Conservation (phyloP, 2,888 invertebrate genomes). For the Diloba caeruleocephala region DNA sequence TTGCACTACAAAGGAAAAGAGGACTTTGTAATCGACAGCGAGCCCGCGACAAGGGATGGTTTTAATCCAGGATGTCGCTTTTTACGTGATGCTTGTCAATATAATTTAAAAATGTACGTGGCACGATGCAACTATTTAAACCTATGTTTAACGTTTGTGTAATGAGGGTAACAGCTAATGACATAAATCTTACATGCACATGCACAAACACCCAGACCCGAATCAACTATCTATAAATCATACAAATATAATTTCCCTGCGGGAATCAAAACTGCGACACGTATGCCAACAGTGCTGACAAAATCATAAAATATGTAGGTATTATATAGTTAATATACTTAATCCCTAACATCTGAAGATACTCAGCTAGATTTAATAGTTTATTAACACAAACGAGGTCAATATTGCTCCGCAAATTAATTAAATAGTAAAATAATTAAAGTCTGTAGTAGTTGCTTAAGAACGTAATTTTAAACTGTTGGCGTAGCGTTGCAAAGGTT, state of each 20-base stretch:
- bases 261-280: no score
- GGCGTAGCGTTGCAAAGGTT: conserved; percentile 15
- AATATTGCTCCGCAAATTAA: conserved; percentile 8
- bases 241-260: no score
- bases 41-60: conserved; percentile 53
- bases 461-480: conserved; percentile 20
- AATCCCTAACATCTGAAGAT: no score
- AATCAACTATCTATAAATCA: no score
- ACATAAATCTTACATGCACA: no score
- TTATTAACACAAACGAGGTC: conserved; percentile 5
- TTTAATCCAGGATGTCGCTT: conserved; percentile 67
- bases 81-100: conserved; percentile 72
- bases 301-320: no score
- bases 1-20: conserved; percentile 70
- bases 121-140: conserved; percentile 23
- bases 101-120: conserved; percentile 56
- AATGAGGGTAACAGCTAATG: conserved; percentile 41
- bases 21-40: conserved; percentile 63
- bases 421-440: conserved; percentile 27
- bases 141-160: conserved; percentile 13
- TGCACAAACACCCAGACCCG: no score
- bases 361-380: no score
- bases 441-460: conserved; percentile 9
- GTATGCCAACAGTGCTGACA: no score
- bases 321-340: no score